Percentiles rank a stretch among this genome's conserved stretches.
Evolutionary conservation across 92 coral and sea anemone species (phyloP).

Genomic region (Palythoa grandis): DNA sequence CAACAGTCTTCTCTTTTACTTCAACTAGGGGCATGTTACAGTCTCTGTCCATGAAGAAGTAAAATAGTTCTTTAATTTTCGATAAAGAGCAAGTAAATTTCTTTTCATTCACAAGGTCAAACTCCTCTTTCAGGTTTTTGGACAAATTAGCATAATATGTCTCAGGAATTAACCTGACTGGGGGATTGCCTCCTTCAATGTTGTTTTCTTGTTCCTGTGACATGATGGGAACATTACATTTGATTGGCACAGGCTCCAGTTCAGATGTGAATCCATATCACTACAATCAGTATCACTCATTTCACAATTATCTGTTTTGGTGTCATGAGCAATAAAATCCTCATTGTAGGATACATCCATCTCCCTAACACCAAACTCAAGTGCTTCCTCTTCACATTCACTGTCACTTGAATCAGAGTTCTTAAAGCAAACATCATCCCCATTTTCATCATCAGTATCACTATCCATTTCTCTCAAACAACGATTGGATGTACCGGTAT

Average conservation of each 20-base stretch:
- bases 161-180: slow-evolving; percentile 11
- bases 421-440: slow-evolving; percentile 21
- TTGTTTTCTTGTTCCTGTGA: slow-evolving; percentile 28
- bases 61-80: slow-evolving; percentile 29
- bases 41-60: slow-evolving; percentile 32
- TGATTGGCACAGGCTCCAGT: slow-evolving; percentile 28
- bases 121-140: slow-evolving; percentile 9
- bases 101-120: slow-evolving; percentile 40
- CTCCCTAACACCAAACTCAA: background rate
- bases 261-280: slow-evolving; percentile 24
- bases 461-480: slow-evolving; percentile 13
- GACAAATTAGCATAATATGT: slow-evolving; percentile 4
- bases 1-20: slow-evolving; percentile 34
- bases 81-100: slow-evolving; percentile 18
- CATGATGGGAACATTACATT: slow-evolving; percentile 44
- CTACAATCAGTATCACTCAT: background rate
- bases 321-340: slow-evolving; percentile 32
- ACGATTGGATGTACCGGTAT: background rate
- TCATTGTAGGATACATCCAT: background rate
- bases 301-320: slow-evolving; percentile 2
- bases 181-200: slow-evolving; percentile 28
- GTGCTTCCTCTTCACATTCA: slow-evolving; percentile 31
- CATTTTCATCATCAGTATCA: slow-evolving; percentile 3
- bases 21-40: slow-evolving; percentile 43
- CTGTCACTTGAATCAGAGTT: slow-evolving; percentile 8